Conservation (phyloP, 2,888 invertebrate species). For the Thymelicus sylvestris region DNA sequence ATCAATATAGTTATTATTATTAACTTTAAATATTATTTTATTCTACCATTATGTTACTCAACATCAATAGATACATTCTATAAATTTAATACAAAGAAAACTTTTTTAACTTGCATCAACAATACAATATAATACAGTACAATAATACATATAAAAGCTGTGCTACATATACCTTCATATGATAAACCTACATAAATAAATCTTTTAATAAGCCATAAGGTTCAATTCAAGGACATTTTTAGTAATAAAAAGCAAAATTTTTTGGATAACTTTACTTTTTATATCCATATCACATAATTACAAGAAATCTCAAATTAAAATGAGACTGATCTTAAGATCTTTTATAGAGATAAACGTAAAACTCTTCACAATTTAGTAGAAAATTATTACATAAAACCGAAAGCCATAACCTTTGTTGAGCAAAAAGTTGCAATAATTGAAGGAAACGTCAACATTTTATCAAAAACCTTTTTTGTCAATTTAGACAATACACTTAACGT, state of each 20-base stretch:
- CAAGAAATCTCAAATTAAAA: constrained; percentile 71
- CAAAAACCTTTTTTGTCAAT: constrained; percentile 63
- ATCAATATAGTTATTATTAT: constrained; percentile 43
- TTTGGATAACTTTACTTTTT: constrained; percentile 72
- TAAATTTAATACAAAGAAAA: constrained; percentile 55
- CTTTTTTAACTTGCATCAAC: constrained; percentile 55
- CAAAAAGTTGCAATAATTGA: constrained; percentile 75
- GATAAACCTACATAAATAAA: constrained; percentile 54
- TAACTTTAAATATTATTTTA: constrained; percentile 49
- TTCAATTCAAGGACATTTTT: constrained; percentile 51
- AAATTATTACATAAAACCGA: constrained; percentile 29
- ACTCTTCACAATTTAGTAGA: constrained; percentile 44
- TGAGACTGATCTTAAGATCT: constrained; percentile 59
- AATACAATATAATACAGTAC: constrained; percentile 52
- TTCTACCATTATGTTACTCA: constrained; percentile 57
- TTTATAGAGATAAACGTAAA: constrained; percentile 42
- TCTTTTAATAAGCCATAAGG: constrained; percentile 21
- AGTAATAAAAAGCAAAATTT: constrained; percentile 66
- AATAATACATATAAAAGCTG: constrained; percentile 56
- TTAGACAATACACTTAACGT: constrained; percentile 68
- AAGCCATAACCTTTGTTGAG: constrained; percentile 69
- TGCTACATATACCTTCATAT: constrained; percentile 62
- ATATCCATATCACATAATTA: constrained; percentile 70
- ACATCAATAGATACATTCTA: constrained; percentile 57
- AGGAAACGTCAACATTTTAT: constrained; percentile 55